Base-by-base conservation (phyloP, 2,888 invertebrate genomes). In the Lochmaea capreae region DNA sequence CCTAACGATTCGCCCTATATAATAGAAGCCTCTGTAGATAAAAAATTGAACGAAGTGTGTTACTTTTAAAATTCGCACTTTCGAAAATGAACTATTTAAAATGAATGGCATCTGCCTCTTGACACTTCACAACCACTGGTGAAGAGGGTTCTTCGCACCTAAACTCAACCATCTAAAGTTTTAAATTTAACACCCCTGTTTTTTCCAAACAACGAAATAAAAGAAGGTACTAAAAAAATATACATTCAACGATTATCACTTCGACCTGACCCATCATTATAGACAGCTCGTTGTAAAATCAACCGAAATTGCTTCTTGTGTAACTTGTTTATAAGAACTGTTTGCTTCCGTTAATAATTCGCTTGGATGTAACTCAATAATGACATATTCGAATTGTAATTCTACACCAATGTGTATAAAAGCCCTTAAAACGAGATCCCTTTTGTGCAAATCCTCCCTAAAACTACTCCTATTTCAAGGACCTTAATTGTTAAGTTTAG, bases 351-450 rank as follows among this genome's bases (percentile, higher is more conserved):
- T 43, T 43, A n/a, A 71, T 78, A 74, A 80, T 81, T 79, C 75
- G 79, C 73, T 72, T 74, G 77, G 77, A 74, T 77, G 83, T 82
- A 83, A 84, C 83, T 82, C 81, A 81, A 83, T 84, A 84, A 85
- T 83, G 83, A 83, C 81, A 84, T 80, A 81, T 79, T 76, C 79
- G 77, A 73, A 72, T 71, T 79, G 85, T 85, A 85, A 86, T 82
- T 81, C 81, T 84, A 85, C 84, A 84, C 85, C 81, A 79, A 78
- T 79, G 80, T 78, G 81, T 83, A 83, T 81, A 81, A 82, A 83
- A 85, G 85, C 85, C 85, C 85, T 85, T 86, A 85, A 86, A 86
- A 85, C 84, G 86, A 86, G 84, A 83, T 82, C 79, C 80, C 85
- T 83, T 85, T 85, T 83, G 82, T 83, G 77, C 78, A 72, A 78